phyloP scores from a whole-genome alignment of 2,113 vertebrate genomes.

The Pachypanchax playfairii region DNA sequence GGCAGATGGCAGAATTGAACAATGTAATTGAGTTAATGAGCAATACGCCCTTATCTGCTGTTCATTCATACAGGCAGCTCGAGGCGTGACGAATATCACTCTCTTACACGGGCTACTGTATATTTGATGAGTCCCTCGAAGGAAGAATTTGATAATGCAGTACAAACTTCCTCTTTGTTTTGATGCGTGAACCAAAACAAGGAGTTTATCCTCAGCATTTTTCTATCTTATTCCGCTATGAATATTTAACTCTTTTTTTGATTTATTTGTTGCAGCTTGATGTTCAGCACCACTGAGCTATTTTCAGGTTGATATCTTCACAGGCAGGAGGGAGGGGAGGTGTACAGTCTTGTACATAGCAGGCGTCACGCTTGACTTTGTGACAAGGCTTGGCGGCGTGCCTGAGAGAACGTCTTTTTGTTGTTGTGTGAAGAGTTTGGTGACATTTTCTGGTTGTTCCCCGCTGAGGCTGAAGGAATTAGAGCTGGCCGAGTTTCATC shows the following conservation, averaged over 20 bases:
- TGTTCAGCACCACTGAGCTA: constrained; percentile 45
- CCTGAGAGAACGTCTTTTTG: constrained; percentile 46
- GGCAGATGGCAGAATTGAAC: constrained; percentile 44
- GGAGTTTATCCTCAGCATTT: constrained; percentile 38
- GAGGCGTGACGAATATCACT: constrained; percentile 57
- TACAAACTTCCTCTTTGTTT: constrained; percentile 54
- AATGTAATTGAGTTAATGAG: constrained; percentile 69
- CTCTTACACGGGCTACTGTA: constrained; percentile 60
- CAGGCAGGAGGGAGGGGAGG: constrained; percentile 20
- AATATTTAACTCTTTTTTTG: constrained; percentile 65
- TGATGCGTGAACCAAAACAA: constrained; percentile 47
- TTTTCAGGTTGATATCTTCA: constrained; percentile 64
- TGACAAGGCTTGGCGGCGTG: constrained; percentile 25
- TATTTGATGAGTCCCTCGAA: constrained; percentile 68
- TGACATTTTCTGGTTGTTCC: constrained; percentile 59
- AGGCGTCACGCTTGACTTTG: constrained; percentile 50
- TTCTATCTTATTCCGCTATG: constrained; percentile 42
- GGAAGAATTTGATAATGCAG: constrained; percentile 52
- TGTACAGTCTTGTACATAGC: constrained; percentile 23
- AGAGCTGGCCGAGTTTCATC: constrained; percentile 44
- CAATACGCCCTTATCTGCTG: constrained; percentile 63
- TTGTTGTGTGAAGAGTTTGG: constrained; percentile 58
- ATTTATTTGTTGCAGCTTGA: constrained; percentile 62
- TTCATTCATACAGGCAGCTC: constrained; percentile 57
- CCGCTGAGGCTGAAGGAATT: constrained; percentile 24